These are phyloP conservation scores for Melolontha melolontha DNA, from an alignment of 2,888 invertebrate genomes.

Conservation along the genomic window DNA sequence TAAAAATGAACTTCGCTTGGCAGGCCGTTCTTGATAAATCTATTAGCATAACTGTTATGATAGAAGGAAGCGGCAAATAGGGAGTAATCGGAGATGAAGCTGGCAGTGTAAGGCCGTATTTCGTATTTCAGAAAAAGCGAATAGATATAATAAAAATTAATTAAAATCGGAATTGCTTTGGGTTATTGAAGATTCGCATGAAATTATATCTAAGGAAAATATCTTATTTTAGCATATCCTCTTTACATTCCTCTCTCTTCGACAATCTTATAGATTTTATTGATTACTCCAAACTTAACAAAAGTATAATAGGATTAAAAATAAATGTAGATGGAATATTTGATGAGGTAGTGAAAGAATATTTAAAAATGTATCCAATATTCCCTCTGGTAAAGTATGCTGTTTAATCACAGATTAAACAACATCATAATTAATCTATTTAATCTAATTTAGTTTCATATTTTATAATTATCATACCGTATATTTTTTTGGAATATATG, in stretches of 20 bases:
- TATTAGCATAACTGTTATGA: conserved; percentile 38
- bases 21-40: conserved; percentile 30
- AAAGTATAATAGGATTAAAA: too few relatives aligned
- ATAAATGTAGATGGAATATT: too few relatives aligned
- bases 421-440: too few relatives aligned
- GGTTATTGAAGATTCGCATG: neutral
- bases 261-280: too few relatives aligned
- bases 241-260: neutral
- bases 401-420: too few relatives aligned
- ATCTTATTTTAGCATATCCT: neutral
- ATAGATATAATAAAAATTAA: conserved; percentile 31
- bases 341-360: too few relatives aligned
- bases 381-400: too few relatives aligned
- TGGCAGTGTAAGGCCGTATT: conserved; percentile 17
- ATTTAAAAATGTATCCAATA: too few relatives aligned
- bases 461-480: too few relatives aligned
- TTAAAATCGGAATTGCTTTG: conserved; percentile 23
- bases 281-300: too few relatives aligned
- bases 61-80: conserved; percentile 5
- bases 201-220: conserved; percentile 2
- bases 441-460: too few relatives aligned
- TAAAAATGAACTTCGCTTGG: conserved; percentile 14
- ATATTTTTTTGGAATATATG: too few relatives aligned
- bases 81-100: conserved; percentile 25
- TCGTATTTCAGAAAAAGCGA: conserved; percentile 17